These are phyloP conservation scores for Eupeodes latifasciatus DNA, from an alignment of 2,888 invertebrate species.

Conservation along the genomic window DNA sequence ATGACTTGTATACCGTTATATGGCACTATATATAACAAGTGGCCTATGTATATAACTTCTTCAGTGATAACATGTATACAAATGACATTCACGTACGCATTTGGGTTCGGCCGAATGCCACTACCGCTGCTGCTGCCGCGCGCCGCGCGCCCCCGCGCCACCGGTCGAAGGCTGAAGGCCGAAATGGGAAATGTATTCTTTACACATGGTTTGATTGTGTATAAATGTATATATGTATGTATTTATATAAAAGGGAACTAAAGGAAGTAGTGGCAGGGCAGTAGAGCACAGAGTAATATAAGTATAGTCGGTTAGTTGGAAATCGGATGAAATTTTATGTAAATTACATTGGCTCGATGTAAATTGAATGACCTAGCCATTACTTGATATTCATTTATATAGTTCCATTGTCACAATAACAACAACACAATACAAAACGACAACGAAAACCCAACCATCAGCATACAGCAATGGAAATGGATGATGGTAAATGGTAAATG, in stretches of 20 bases:
- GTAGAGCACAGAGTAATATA: not conserved
- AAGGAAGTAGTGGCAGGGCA: not conserved
- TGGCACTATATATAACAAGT: conserved; percentile 29
- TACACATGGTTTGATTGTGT: conserved; percentile 21
- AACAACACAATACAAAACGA: conserved; percentile 5
- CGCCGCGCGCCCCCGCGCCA: no score
- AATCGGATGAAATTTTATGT: conserved; percentile 75
- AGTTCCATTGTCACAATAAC: conserved; percentile 56
- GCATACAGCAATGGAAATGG: not conserved
- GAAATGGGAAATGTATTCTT: conserved; percentile 60
- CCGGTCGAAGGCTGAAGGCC: conserved; percentile 38
- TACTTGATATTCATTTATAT: conserved; percentile 70
- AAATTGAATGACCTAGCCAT: conserved; percentile 75
- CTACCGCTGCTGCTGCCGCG: no score
- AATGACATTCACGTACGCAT: conserved; percentile 74
- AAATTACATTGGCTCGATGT: conserved; percentile 75
- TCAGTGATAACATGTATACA: conserved; percentile 46
- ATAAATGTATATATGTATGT: not conserved
- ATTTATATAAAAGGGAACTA: not conserved
- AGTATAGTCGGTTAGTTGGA: conserved; percentile 43
- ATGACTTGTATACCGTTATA: conserved; percentile 22
- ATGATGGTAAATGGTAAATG: not conserved
- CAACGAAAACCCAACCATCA: conserved; percentile 1
- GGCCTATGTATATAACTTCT: conserved; percentile 40
- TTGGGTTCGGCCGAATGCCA: conserved; percentile 56